Evolutionary conservation across 2,113 vertebrate species (phyloP), one percentile per base, ranked within the genome.

Genomic region (Columba livia): DNA sequence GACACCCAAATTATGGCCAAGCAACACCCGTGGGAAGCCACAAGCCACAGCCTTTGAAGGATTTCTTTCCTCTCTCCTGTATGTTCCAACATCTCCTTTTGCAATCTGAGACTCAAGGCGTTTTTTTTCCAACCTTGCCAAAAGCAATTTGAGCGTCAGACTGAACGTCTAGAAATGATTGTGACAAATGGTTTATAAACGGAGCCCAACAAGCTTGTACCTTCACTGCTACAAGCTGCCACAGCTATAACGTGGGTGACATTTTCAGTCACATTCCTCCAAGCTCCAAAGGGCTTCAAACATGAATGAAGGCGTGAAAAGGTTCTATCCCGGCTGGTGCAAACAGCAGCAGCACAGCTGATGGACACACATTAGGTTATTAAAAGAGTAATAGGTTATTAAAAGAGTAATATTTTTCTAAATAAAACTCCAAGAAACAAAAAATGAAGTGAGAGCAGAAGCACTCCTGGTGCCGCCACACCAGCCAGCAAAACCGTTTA

Each of bases 321-420:
- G 16, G 7, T 0, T 42, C 16, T 6, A 10, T 15, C 61, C 79
- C 58, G 56, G 9, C 0, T 60, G 53, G 42, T n/a, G 80, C 50
- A 40, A 69, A 58, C 29, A 60, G 75, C 58, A 14, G 6, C 14
- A 51, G 72, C 67, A 29, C 50, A 75, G 71, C 62, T 51, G 62
- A 65, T 1, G 4, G 36, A 36, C 1, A 0, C 0, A 0, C 53
- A 17, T 5, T 26, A 44, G 28, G 31, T 40, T 66, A 40, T 20
- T 38, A 38, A 38, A 38, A 38, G 38, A 38, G 10, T 38, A 42
- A 36, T 36, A 36, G 42, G 42, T 42, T 42, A 42, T 42, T 8
- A 44, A 47, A 40, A 25, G 8, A 51, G 17, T 6, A 19, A 1
- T 24, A 17, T 42, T 60, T 48, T 34, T 70, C 44, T 36, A 54